phyloP scores from a whole-genome alignment of 2,113 vertebrate genomes.

The cattle (Bos taurus) region DNA sequence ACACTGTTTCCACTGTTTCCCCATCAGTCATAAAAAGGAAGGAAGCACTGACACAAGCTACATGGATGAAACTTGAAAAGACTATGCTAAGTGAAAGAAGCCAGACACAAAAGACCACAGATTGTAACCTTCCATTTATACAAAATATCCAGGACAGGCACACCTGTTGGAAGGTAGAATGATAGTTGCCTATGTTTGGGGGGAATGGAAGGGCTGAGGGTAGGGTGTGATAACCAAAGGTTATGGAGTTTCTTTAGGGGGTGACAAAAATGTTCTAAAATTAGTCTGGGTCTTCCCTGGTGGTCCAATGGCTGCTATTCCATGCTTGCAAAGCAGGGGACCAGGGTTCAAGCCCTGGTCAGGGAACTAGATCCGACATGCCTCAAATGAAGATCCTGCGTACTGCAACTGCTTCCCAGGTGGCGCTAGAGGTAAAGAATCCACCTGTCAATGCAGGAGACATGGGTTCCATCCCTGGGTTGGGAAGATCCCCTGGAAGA shows the following conservation, averaged over 20 bases:
- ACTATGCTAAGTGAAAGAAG: background rate
- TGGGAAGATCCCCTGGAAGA: background rate
- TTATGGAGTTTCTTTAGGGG: background rate
- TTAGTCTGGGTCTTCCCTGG: background rate
- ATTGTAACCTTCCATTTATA: background rate
- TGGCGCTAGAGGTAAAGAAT: background rate
- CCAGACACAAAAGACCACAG: background rate
- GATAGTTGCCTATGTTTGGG: background rate
- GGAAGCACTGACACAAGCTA: background rate
- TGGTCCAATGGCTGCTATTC: background rate
- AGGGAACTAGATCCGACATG: background rate
- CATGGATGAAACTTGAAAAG: background rate
- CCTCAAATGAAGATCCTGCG: background rate
- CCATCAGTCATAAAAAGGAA: conserved; percentile 19
- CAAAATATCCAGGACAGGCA: background rate
- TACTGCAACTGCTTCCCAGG: background rate
- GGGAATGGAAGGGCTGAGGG: background rate
- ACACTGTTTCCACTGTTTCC: too few relatives aligned
- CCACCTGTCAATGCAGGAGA: background rate
- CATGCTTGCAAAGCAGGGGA: background rate
- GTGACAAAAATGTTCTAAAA: background rate
- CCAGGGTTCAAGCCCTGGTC: background rate
- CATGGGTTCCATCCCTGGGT: background rate
- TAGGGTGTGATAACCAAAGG: background rate
- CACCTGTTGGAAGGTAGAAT: background rate